These are phyloP conservation scores for Coendou prehensilis DNA, from an alignment of 2,797 vertebrate species.

Conservation along the genomic window DNA sequence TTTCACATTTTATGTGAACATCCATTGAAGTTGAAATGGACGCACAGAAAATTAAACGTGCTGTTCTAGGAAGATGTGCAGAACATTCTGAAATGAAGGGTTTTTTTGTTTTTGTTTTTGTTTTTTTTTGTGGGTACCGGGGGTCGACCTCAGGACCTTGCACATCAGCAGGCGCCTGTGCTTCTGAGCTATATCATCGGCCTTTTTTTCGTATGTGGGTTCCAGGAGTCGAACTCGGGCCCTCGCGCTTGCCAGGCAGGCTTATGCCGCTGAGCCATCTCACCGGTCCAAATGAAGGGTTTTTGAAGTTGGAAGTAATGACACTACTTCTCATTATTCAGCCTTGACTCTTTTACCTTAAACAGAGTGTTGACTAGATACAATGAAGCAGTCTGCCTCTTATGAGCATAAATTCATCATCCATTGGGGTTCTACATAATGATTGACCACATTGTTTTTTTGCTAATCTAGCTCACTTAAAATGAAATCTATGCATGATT, in stretches of 20 bases:
- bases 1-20: conserved; percentile 7
- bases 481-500: neutral
- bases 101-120: neutral
- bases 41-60: neutral
- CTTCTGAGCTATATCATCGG: too few species aligned
- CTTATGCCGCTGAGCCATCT: too few species aligned
- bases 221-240: too few species aligned
- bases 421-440: neutral
- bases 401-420: neutral
- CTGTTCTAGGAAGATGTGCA: neutral
- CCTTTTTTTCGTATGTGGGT: too few species aligned
- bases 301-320: neutral
- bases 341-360: neutral
- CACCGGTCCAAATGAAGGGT: neutral
- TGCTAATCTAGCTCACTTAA: neutral
- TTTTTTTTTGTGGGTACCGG: too few species aligned
- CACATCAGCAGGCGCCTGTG: too few species aligned
- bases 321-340: neutral
- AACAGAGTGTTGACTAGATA: neutral
- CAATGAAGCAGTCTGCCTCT: neutral
- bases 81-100: neutral
- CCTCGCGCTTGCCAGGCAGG: too few species aligned
- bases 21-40: neutral
- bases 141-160: too few species aligned
- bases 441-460: neutral